Percentiles rank a stretch among this genome's conserved stretches.
Evolutionary conservation across 2,797 vertebrate species (phyloP).

Genomic region (Leptoclinus maculatus): DNA sequence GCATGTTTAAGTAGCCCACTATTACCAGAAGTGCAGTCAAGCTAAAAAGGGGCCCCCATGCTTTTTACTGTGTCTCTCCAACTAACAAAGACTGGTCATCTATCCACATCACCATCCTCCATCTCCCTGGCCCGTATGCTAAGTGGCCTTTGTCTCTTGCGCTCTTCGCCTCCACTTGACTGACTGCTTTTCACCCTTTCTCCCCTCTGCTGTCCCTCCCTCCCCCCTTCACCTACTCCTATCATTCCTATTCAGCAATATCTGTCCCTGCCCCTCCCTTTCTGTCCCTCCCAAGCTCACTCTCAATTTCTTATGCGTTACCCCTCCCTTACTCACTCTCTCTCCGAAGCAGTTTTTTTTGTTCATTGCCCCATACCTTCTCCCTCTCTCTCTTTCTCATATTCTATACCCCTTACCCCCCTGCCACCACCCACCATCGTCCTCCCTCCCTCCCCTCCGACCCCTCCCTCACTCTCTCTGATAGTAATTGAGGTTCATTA

Average conservation of each 20-base stretch:
- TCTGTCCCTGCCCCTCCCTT: conserved; percentile 72
- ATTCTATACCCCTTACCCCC: conserved; percentile 73
- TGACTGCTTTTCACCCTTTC: conserved; percentile 83
- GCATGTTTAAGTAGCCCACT: conserved; percentile 85
- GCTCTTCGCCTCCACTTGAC: conserved; percentile 84
- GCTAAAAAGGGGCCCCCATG: conserved; percentile 82
- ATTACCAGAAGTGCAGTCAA: conserved; percentile 86
- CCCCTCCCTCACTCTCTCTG: conserved; percentile 80
- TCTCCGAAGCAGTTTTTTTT: conserved; percentile 72
- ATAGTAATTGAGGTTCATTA: conserved; percentile 91
- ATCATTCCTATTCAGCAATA: conserved; percentile 79
- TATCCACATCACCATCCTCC: conserved; percentile 85
- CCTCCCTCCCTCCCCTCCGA: conserved; percentile 66
- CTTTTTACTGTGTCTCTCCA: conserved; percentile 85
- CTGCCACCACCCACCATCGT: conserved; percentile 51
- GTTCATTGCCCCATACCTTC: conserved; percentile 79
- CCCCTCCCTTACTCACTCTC: conserved; percentile 70
- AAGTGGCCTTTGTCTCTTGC: conserved; percentile 85
- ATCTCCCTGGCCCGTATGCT: conserved; percentile 84
- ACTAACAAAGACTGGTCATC: conserved; percentile 86
- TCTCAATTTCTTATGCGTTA: conserved; percentile 78
- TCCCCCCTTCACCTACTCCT: conserved; percentile 68
- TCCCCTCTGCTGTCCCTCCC: conserved; percentile 74
- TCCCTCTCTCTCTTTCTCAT: conserved; percentile 76
- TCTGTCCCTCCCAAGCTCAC: conserved; percentile 66